Percentiles rank a stretch among this genome's conserved stretches.
phyloP scores from a whole-genome alignment of 2,113 vertebrate genomes.

The Prinia subflava region DNA sequence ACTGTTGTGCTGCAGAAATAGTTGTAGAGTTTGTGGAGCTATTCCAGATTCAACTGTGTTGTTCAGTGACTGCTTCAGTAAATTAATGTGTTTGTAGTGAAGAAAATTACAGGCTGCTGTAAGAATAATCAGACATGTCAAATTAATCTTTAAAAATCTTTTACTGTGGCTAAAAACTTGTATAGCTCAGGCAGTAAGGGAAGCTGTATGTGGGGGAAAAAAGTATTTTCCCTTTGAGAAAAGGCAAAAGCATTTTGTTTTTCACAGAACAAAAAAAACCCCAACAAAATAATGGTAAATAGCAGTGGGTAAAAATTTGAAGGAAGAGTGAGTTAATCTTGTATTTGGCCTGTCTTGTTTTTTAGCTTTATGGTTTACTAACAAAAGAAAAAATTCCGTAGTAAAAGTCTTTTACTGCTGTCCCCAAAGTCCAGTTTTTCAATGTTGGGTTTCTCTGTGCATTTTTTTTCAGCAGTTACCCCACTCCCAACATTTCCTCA shows the following conservation, averaged over 20 bases:
- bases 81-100: not conserved
- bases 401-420: not conserved
- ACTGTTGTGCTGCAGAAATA: not conserved
- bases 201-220: not conserved
- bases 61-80: not conserved
- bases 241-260: not conserved
- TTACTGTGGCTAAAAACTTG: not conserved
- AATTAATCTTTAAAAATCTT: not conserved
- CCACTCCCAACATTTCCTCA: not conserved
- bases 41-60: not conserved
- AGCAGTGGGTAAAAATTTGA: not conserved
- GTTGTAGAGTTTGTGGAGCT: not conserved
- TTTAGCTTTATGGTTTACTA: not conserved
- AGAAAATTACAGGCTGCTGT: not conserved
- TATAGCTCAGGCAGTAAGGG: not conserved
- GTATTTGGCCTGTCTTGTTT: not conserved
- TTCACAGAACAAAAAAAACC: fast-evolving
- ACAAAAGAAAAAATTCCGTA: not conserved
- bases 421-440: not conserved
- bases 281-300: not conserved
- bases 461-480: not conserved
- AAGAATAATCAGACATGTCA: not conserved
- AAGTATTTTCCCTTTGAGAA: not conserved
- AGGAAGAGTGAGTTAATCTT: not conserved
- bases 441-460: not conserved